Conservation (phyloP, 2,888 invertebrate genomes). For the Torymus texanus region DNA sequence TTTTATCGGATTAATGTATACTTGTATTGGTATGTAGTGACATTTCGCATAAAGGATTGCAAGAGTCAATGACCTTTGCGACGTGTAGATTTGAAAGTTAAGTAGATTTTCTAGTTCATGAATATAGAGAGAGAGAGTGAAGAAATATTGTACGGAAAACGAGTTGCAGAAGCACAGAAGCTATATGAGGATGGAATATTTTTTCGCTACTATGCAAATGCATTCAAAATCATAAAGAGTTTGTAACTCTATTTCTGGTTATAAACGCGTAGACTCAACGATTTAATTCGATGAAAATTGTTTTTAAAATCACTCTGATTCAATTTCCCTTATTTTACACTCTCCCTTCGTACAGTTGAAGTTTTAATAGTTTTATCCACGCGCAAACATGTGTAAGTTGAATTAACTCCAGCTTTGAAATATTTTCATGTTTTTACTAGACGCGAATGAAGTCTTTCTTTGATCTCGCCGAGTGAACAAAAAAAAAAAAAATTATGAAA, state of each 20-base stretch:
- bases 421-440: not conserved
- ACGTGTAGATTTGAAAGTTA: too few species aligned
- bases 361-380: conserved; percentile 28
- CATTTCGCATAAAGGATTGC: too few species aligned
- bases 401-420: not conserved
- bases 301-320: conserved; percentile 8
- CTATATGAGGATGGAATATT: too few species aligned
- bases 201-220: too few species aligned
- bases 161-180: not conserved
- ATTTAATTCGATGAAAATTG: conserved; percentile 21
- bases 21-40: too few species aligned
- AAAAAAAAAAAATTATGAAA: not conserved
- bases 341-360: not conserved
- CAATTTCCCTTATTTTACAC: not conserved
- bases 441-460: not conserved
- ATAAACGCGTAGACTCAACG: not conserved
- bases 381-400: not conserved
- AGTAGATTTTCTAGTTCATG: too few species aligned
- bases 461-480: not conserved
- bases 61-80: too few species aligned
- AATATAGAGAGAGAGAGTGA: too few species aligned
- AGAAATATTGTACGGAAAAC: too few species aligned
- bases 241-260: too few species aligned
- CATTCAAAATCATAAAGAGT: too few species aligned
- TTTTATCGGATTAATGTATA: too few species aligned